Evolutionary conservation across 1,140 invertebrate genomes (phyloP).

Genomic region (Pinna nobilis): DNA sequence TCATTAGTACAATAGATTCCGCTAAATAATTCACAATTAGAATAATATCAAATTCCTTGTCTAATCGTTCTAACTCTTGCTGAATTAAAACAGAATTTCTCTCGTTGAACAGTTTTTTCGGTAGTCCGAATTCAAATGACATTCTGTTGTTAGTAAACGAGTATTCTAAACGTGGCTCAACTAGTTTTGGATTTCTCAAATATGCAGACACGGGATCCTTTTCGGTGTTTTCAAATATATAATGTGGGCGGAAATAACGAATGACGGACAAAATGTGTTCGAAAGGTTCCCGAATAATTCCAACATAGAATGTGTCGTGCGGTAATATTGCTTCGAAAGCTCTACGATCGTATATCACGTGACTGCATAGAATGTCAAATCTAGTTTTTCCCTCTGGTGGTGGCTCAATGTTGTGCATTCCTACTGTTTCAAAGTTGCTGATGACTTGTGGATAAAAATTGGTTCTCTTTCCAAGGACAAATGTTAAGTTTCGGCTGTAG

Average conservation of each 20-base stretch:
- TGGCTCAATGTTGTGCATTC: slow-evolving; percentile 25
- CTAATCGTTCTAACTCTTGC: slow-evolving; percentile 43
- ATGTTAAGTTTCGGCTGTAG: slow-evolving; percentile 42
- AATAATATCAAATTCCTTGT: slow-evolving; percentile 54
- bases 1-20: slow-evolving; percentile 59
- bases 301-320: slow-evolving; percentile 56
- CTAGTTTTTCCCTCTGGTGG: slow-evolving; percentile 9
- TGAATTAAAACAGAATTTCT: slow-evolving; percentile 16
- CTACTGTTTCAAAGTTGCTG: slow-evolving; percentile 25
- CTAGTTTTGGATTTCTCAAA: slow-evolving; percentile 32
- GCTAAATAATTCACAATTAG: slow-evolving; percentile 58
- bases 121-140: slow-evolving; percentile 59
- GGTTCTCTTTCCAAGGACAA: slow-evolving; percentile 49
- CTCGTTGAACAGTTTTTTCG: neutral
- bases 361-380: slow-evolving; percentile 61
- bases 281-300: slow-evolving; percentile 60
- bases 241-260: slow-evolving; percentile 34
- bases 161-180: slow-evolving; percentile 8
- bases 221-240: slow-evolving; percentile 45
- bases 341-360: slow-evolving; percentile 54
- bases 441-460: slow-evolving; percentile 39
- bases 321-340: slow-evolving; percentile 47
- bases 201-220: slow-evolving; percentile 48
- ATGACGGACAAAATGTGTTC: slow-evolving; percentile 60
- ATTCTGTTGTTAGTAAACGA: slow-evolving; percentile 59